Conservation (phyloP, 2,888 invertebrate genomes). For the Cylloceria caligata region DNA sequence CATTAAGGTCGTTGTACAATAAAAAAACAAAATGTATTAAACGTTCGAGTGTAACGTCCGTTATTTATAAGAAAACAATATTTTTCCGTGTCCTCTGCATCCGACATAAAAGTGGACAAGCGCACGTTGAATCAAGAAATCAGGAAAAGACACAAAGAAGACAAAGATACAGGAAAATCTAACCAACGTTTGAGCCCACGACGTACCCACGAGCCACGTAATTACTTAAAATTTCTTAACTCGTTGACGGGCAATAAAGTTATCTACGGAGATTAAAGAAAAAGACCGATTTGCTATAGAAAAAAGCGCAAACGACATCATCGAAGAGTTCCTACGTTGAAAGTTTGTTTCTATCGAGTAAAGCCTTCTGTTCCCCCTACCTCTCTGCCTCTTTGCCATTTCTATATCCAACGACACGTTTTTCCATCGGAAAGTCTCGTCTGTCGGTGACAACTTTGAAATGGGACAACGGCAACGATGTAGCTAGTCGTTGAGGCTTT, state of each 20-base stretch:
- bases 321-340: neutral
- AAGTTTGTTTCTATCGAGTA: neutral
- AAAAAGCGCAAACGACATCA: slow-evolving; percentile 3
- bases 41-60: no score
- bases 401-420: neutral
- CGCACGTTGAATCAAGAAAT: no score
- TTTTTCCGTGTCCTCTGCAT: no score
- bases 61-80: no score
- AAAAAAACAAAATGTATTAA: no score
- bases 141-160: neutral
- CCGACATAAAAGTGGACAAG: no score
- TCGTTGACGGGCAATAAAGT: slow-evolving; percentile 56
- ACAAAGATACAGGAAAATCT: neutral
- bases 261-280: slow-evolving; percentile 33
- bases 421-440: slow-evolving; percentile 37
- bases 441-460: slow-evolving; percentile 36
- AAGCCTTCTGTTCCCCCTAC: neutral
- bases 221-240: slow-evolving; percentile 47
- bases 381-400: neutral
- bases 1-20: no score
- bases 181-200: neutral
- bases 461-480: slow-evolving; percentile 34
- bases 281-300: neutral
- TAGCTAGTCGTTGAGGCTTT: slow-evolving; percentile 46
- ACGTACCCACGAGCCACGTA: neutral